Conservation (phyloP, 2,888 invertebrate genomes). For the Gari tellinella region DNA sequence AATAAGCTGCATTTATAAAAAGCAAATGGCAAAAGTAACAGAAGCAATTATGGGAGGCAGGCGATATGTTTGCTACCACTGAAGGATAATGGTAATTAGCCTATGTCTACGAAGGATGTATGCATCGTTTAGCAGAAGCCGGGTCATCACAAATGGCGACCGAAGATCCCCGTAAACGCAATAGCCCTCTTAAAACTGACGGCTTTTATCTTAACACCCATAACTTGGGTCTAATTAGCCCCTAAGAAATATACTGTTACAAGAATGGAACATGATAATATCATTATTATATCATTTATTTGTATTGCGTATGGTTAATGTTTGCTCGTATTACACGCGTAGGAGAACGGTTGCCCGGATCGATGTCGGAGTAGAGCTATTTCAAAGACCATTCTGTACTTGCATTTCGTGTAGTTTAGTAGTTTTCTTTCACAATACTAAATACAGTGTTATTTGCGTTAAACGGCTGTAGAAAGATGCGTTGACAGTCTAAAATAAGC, state of each 20-base stretch:
- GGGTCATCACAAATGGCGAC: conserved; percentile 32
- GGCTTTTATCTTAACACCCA: conserved; percentile 31
- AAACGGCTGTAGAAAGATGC: too few species aligned
- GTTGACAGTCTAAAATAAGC: too few species aligned
- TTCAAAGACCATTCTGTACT: too few species aligned
- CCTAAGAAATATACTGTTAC: conserved; percentile 39
- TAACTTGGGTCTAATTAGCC: conserved; percentile 50
- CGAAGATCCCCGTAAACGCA: conserved; percentile 22
- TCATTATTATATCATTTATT: conserved; percentile 21
- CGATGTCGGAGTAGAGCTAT: too few species aligned
- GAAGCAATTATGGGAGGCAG: too few species aligned
- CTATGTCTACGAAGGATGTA: not conserved
- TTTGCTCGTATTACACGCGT: conserved; percentile 18
- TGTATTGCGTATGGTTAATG: conserved; percentile 45
- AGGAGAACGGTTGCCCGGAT: too few species aligned
- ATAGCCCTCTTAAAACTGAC: conserved; percentile 38
- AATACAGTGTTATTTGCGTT: too few species aligned
- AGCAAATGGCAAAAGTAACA: too few species aligned
- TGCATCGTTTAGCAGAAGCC: conserved; percentile 34
- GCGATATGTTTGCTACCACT: too few species aligned
- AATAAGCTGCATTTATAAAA: too few species aligned
- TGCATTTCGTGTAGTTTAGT: too few species aligned
- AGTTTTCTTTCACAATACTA: too few species aligned
- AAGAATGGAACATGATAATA: conserved; percentile 40
- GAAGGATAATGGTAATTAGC: not conserved